Evolutionary conservation across 2,888 invertebrate species (phyloP), one percentile per base, ranked within the genome.

Genomic region (Empis livida): DNA sequence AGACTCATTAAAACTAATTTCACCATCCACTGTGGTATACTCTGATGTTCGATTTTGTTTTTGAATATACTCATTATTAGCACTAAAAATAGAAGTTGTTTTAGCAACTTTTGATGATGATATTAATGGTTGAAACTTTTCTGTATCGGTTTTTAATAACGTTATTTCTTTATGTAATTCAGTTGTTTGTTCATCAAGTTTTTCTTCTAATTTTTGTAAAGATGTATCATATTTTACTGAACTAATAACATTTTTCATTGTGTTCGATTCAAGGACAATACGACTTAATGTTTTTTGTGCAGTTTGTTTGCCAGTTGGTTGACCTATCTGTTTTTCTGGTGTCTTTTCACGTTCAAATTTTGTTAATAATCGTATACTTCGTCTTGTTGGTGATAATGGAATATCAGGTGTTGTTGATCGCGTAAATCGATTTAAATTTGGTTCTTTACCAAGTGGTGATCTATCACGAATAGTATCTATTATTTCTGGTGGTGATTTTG

Each of bases 381-480:
- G 45, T 31, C 51, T 37, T n/a, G 41, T 30, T 11, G 49, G 53
- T 11, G 53, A 48, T 13, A 35, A 11, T 2, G n/a, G 30, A 32
- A 46, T 39, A 17, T 53, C 53, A 10, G 51, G 48, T 11, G 53
- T 53, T 47, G 47, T 49, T 13, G 51, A 51, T 23, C 49, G 40
- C 38, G 39, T 10, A 44, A 41, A 15, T 41, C 31, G 31, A 11
- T 16, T 23, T 35, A 5, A 4, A 9, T 16, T 15, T 5, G 10
- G 10, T 10, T 38, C 16, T 3, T 16, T 16, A 15, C 5, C 9
- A 15, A 16, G 3, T 35, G 9, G 13, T 35, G 13, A n/a, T 35
- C n/a, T 9, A 13, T 35, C 35, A 13, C 5, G 6, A n/a, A n/a
- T 8, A n/a, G n/a, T 13, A n/a, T 35, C n/a, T n/a, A 4, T 35